A percentile compares a stretch with the other conserved stretches of the same genome.
Conservation (phyloP, 2,113 vertebrate species). For the Corythoichthys intestinalis region DNA sequence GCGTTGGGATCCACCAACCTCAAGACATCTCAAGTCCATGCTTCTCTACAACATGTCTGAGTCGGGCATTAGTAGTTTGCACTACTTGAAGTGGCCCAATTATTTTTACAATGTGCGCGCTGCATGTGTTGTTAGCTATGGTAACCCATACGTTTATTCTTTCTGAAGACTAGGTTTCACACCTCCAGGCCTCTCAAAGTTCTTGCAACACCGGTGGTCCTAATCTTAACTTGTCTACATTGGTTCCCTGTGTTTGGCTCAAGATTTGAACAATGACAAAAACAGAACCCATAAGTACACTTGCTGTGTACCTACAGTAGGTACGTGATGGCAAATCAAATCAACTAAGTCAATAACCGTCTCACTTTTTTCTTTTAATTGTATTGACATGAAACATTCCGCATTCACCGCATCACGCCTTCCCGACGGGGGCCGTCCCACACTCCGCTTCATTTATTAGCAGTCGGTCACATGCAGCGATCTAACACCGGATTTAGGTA, state of each 20-base stretch:
- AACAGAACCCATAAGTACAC: not conserved
- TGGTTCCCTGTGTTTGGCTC: conserved; percentile 32
- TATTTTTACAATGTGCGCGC: conserved; percentile 12
- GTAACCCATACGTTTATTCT: conserved; percentile 33
- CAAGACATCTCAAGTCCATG: no score
- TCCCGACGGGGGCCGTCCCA: no score
- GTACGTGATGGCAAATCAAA: not conserved
- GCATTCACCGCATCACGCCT: no score
- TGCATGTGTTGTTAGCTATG: conserved; percentile 8
- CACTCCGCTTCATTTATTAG: no score
- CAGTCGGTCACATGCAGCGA: no score
- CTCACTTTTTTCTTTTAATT: no score
- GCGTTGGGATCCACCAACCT: no score
- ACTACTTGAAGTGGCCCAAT: conserved; percentile 14
- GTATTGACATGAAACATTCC: no score
- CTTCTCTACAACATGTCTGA: no score
- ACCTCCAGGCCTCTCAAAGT: conserved; percentile 30
- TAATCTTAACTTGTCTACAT: conserved; percentile 39
- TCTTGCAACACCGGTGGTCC: conserved; percentile 12
- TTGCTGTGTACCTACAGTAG: not conserved
- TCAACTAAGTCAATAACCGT: no score
- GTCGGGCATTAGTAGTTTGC: not conserved
- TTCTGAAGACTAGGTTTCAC: conserved; percentile 36
- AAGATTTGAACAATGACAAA: not conserved
- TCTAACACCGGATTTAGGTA: no score